Evolutionary conservation across 2,113 vertebrate species (phyloP).

Genomic region (human): DNA sequence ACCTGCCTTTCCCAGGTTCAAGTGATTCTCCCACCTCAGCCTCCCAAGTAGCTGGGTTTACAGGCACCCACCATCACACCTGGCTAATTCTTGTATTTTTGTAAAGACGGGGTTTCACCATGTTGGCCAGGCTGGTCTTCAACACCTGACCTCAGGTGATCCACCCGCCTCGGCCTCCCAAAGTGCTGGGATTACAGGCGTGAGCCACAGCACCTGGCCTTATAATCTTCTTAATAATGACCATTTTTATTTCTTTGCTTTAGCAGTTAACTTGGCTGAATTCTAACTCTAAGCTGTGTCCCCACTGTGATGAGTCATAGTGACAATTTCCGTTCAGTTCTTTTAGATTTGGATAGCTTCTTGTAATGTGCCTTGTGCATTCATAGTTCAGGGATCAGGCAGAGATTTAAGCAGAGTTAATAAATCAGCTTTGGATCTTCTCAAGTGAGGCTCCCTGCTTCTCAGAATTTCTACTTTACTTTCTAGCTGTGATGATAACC

Average conservation of each 20-base stretch:
- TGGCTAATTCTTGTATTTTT: no score
- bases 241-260: neutral
- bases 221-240: neutral
- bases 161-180: rapidly evolving
- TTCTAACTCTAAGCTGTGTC: neutral
- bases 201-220: no score
- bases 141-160: no score
- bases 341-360: neutral
- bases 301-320: neutral
- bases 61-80: no score
- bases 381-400: neutral
- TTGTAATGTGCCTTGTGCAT: neutral
- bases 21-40: no score
- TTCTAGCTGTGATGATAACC: neutral
- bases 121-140: no score
- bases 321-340: neutral
- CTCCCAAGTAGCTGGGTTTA: no score
- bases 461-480: neutral
- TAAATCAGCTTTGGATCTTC: neutral
- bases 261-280: neutral
- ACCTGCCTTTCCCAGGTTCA: no score
- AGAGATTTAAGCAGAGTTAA: neutral
- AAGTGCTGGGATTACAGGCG: no score
- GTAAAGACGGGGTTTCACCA: no score
- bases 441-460: neutral